These are phyloP conservation scores for Ditula angustiorana DNA, from an alignment of 2,888 invertebrate species.

Conservation along the genomic window DNA sequence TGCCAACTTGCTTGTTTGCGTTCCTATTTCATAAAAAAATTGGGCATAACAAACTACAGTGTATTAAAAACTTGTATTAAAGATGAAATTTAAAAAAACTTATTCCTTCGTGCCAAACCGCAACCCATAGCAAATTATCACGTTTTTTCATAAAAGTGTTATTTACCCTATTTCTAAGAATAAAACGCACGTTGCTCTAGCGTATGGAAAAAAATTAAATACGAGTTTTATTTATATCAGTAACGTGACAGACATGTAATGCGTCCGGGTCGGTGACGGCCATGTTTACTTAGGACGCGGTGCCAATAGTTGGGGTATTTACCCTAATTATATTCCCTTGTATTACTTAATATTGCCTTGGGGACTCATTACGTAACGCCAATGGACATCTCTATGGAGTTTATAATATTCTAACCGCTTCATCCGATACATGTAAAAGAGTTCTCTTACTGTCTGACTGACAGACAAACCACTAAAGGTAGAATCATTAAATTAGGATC, in stretches of 20 bases:
- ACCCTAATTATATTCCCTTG: conserved; percentile 64
- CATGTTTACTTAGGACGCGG: conserved; percentile 66
- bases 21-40: too few relatives aligned
- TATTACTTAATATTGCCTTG: conserved; percentile 38
- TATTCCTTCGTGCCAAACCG: background rate
- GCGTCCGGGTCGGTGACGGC: conserved; percentile 28
- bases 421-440: too few relatives aligned
- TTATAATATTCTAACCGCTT: too few relatives aligned
- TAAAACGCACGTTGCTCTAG: background rate
- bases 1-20: too few relatives aligned
- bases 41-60: too few relatives aligned
- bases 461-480: too few relatives aligned
- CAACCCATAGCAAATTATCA: background rate
- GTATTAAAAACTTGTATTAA: too few relatives aligned
- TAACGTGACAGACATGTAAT: conserved; percentile 37
- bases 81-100: too few relatives aligned
- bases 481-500: too few relatives aligned
- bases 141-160: background rate
- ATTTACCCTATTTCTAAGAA: conserved; percentile 16
- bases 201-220: conserved; percentile 26
- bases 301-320: conserved; percentile 62
- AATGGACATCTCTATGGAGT: background rate
- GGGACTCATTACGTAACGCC: conserved; percentile 13
- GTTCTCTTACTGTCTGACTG: too few relatives aligned
- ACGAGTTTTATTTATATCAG: conserved; percentile 18